Base-by-base conservation (phyloP, 2,888 invertebrate species). In the Cremastinae sp. region DNA sequence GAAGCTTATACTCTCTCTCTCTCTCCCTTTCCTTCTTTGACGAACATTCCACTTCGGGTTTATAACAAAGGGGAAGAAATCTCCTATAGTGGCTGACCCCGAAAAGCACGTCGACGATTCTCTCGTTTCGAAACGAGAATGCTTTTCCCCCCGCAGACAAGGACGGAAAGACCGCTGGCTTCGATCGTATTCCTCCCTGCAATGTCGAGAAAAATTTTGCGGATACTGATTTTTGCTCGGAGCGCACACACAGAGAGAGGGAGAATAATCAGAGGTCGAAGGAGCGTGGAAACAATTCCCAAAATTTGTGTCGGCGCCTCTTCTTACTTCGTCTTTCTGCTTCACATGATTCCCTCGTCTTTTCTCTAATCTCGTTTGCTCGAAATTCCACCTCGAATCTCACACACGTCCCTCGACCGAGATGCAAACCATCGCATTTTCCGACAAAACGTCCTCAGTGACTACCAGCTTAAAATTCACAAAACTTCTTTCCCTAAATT, bases 161-260 rank as follows among this genome's bases (percentile, higher is more conserved):
- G 28, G 18, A 69, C 69, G 35, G 14, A 45, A 16, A 74, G 37
- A 69, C 47, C 59, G 9, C 61, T 56, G 22, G 58, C 22, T 8
- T 49, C n/a, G 14, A 43, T 22, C 39, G 41, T 53, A 74, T 70
- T 64, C 53, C 47, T 41, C 8, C n/a, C 39, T 65, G 14, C 37
- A 47, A 8, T 47, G 58, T 70, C 39, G 49, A 51, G 62, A 62
- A 71, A 71, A 71, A 56, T 71, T 62, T 20, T 45, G 47, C 56
- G 56, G 47, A 55, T 64, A 55, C 59, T 62, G 68, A 74, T 74
- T 68, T 66, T 14, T 9, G 35, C 22, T 28, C 10, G 28, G 43
- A 22, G 28, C 14, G 14, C 43, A 7, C 51, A 59, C 37, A 14
- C 37, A 14, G 37, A 51, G 35, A 59, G 53, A 20, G 8, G 37